Evolutionary conservation across 2,113 vertebrate species (phyloP).

Genomic region (Pelvicachromis taeniatus): DNA sequence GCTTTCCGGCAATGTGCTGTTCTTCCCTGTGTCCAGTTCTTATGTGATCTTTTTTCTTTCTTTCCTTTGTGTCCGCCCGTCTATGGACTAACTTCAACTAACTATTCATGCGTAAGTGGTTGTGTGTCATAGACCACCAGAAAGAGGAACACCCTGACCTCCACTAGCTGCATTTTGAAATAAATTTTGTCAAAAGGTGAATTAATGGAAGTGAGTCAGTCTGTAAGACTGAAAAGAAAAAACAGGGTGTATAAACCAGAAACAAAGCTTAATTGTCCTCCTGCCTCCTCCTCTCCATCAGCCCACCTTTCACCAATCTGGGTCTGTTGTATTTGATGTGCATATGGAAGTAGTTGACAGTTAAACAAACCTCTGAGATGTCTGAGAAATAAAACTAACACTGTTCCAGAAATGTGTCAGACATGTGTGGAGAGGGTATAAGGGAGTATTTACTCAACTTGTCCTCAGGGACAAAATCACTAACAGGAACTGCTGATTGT

Average conservation of each 20-base stretch:
- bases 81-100: not conserved
- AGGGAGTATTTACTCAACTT: not conserved
- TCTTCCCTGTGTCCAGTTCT: not conserved
- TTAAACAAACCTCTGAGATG: not conserved
- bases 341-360: not conserved
- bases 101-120: not conserved
- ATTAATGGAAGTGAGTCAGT: slow-evolving; percentile 21
- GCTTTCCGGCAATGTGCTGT: not conserved
- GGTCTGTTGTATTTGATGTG: not conserved
- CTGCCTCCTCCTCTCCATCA: not conserved
- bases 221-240: not conserved
- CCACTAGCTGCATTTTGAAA: slow-evolving; percentile 14
- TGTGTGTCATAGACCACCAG: slow-evolving; percentile 7
- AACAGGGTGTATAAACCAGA: not conserved
- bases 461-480: not conserved
- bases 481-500: not conserved
- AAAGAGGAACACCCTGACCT: not conserved
- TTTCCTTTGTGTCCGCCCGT: not conserved
- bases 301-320: not conserved
- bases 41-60: too few relatives aligned
- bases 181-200: slow-evolving; percentile 26
- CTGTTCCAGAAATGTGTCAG: not conserved
- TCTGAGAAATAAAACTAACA: not conserved
- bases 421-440: not conserved
- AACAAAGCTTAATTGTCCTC: slow-evolving; percentile 50